Evolutionary conservation across 1,140 invertebrate species (phyloP).

Genomic region (Phenacoccus solenopsis): DNA sequence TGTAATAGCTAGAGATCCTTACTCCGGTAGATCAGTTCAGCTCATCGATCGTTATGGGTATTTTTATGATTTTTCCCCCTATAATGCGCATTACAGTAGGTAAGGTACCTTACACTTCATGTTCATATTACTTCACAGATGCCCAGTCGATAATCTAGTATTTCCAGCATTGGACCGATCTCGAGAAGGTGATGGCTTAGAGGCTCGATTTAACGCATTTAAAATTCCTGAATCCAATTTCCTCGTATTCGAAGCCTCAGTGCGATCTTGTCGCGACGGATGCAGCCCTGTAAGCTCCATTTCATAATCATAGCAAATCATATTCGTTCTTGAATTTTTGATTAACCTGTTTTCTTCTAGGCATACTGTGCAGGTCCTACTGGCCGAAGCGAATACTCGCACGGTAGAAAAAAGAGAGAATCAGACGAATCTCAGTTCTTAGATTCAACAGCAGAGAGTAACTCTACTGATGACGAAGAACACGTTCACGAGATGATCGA

Average conservation of each 20-base stretch:
- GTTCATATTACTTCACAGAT: constrained; percentile 42
- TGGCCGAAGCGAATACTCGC: constrained; percentile 64
- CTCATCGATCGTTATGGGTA: constrained; percentile 79
- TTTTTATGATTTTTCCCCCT: too few species aligned
- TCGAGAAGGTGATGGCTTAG: constrained; percentile 68
- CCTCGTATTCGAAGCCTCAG: constrained; percentile 82
- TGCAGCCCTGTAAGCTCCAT: constrained; percentile 60
- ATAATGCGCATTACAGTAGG: background rate
- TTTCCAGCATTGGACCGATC: constrained; percentile 80
- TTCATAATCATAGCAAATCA: background rate
- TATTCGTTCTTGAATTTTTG: background rate
- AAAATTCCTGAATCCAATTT: constrained; percentile 91
- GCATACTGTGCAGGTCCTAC: constrained; percentile 60
- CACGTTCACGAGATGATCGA: constrained; percentile 76
- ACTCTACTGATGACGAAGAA: constrained; percentile 40
- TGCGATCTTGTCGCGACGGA: constrained; percentile 71
- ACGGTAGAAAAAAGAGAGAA: constrained; percentile 51
- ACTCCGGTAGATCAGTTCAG: constrained; percentile 75
- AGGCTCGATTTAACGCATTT: constrained; percentile 83
- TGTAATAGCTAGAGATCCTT: constrained; percentile 81
- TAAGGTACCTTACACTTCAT: background rate
- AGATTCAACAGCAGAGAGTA: constrained; percentile 25
- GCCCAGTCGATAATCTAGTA: constrained; percentile 79
- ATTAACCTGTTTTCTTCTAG: constrained; percentile 28
- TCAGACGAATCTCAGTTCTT: background rate